Conservation (phyloP, 2,888 invertebrate genomes). For the Spisula solida region DNA sequence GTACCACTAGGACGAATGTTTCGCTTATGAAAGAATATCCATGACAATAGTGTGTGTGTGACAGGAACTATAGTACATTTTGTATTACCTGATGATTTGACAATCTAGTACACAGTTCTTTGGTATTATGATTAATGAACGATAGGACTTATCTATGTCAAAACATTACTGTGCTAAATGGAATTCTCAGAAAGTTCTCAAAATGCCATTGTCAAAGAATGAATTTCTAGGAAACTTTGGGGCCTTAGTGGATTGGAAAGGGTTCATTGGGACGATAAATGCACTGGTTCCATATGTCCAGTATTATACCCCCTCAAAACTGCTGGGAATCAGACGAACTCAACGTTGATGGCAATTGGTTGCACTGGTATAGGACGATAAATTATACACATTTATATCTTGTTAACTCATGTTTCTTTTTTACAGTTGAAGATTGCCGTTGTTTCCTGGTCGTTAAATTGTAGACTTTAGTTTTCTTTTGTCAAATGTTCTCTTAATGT, state of each 20-base stretch:
- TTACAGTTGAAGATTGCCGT: slow-evolving; percentile 7
- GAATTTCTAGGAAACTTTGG: background rate
- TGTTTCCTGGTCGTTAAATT: background rate
- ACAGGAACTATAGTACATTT: too few relatives aligned
- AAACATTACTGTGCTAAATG: background rate
- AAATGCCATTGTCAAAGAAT: slow-evolving; percentile 1
- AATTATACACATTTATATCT: slow-evolving; percentile 31
- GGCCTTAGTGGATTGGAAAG: slow-evolving; percentile 1
- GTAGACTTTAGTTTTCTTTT: background rate
- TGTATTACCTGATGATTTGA: too few relatives aligned
- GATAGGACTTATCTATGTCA: background rate
- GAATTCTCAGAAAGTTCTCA: background rate
- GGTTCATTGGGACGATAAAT: slow-evolving; percentile 64
- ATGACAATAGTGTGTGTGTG: too few relatives aligned
- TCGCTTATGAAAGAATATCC: background rate
- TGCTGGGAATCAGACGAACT: slow-evolving; percentile 25
- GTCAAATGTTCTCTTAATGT: background rate
- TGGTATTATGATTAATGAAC: background rate
- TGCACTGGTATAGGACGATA: slow-evolving; percentile 44
- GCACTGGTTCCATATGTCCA: slow-evolving; percentile 54
- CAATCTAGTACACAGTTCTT: too few relatives aligned
- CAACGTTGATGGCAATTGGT: slow-evolving; percentile 35
- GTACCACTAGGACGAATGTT: background rate
- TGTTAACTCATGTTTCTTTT: slow-evolving; percentile 28
- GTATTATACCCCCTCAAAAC: slow-evolving; percentile 27